These are phyloP conservation scores for Aphrophora alni DNA, from an alignment of 2,888 invertebrate species.

Conservation along the genomic window DNA sequence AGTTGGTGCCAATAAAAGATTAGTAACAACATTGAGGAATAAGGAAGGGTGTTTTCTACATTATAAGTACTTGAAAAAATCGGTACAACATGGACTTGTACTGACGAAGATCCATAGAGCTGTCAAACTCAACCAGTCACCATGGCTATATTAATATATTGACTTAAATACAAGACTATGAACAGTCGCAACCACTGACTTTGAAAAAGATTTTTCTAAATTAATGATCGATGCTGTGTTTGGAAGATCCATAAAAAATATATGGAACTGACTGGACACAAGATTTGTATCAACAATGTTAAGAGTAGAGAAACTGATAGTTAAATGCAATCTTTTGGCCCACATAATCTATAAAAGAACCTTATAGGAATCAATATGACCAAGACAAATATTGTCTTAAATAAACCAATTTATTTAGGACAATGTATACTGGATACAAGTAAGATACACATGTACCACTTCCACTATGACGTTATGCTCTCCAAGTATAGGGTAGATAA, in stretches of 20 bases:
- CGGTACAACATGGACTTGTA: background rate
- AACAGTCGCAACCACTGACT: background rate
- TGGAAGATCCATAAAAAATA: slow-evolving; percentile 6
- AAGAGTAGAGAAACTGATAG: background rate
- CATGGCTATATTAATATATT: background rate
- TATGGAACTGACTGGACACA: background rate
- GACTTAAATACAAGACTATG: background rate
- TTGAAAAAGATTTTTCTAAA: slow-evolving; percentile 3
- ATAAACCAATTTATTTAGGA: slow-evolving; percentile 35
- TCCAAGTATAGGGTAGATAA: background rate
- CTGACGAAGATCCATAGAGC: slow-evolving; percentile 6
- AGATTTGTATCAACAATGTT: background rate
- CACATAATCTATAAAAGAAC: slow-evolving; percentile 22
- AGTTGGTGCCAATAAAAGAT: slow-evolving; percentile 14
- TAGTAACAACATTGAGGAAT: slow-evolving; percentile 19
- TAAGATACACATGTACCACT: slow-evolving; percentile 30
- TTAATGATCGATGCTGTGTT: slow-evolving; percentile 10
- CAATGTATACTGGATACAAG: slow-evolving; percentile 23
- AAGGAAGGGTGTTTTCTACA: background rate
- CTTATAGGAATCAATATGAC: slow-evolving; percentile 25
- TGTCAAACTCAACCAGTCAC: background rate
- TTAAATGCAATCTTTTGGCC: background rate
- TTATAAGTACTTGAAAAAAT: background rate
- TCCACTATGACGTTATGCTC: background rate
- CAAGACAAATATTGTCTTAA: slow-evolving; percentile 10